Percentiles rank a stretch among this genome's conserved stretches.
Evolutionary conservation across 2,888 invertebrate genomes (phyloP).

Genomic region (Noctuana brunneofusca): DNA sequence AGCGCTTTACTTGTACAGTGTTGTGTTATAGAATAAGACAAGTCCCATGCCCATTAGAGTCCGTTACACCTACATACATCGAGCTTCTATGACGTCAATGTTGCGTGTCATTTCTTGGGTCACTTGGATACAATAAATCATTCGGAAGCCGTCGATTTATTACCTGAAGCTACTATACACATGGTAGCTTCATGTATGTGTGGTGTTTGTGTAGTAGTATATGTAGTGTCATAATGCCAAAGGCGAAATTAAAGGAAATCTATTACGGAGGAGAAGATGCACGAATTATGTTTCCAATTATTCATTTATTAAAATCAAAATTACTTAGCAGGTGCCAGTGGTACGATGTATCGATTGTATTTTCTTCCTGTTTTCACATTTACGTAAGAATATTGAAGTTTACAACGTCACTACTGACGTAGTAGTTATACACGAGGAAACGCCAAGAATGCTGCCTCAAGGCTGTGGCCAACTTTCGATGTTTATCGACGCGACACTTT

Average conservation of each 20-base stretch:
- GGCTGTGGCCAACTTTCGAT: conserved; percentile 29
- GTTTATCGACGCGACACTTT: conserved; percentile 21
- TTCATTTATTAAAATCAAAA: no score
- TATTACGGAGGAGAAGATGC: no score
- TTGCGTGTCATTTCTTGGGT: conserved; percentile 5
- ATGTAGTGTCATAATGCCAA: no score
- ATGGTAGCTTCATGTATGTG: no score
- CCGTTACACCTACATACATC: conserved; percentile 18
- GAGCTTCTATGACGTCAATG: conserved; percentile 15
- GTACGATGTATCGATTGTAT: no score
- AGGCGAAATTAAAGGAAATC: no score
- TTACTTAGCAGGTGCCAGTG: no score
- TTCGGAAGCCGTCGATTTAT: not conserved
- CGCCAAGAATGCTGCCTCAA: conserved; percentile 25
- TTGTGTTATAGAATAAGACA: no score
- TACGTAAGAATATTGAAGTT: not conserved
- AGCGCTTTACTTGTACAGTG: no score
- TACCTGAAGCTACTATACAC: not conserved
- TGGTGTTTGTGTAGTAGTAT: no score
- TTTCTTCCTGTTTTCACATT: not conserved
- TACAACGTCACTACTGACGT: conserved; percentile 3
- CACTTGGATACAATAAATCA: conserved; percentile 3
- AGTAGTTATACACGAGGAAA: conserved; percentile 9
- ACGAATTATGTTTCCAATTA: no score
- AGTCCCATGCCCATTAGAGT: no score